phyloP scores from a whole-genome alignment of 2,113 vertebrate genomes.

The Willisornis vidua region DNA sequence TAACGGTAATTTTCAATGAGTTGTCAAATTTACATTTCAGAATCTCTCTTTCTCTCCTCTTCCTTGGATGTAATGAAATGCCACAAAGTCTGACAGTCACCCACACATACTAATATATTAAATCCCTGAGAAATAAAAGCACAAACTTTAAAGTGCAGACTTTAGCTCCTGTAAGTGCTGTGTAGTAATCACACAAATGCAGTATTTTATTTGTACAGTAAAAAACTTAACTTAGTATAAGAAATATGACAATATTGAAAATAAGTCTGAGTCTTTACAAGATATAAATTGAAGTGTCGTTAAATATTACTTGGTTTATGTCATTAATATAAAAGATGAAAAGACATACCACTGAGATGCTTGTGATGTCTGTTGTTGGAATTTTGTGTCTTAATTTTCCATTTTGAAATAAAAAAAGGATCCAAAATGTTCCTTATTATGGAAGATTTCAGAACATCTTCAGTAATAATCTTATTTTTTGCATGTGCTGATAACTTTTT shows the following conservation, averaged over 20 bases:
- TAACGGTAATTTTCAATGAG: neutral
- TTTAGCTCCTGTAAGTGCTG: neutral
- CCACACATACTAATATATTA: neutral
- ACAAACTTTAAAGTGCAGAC: neutral
- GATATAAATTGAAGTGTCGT: neutral
- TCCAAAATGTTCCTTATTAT: neutral
- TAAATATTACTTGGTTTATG: neutral
- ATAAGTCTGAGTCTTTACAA: neutral
- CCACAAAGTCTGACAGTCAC: neutral
- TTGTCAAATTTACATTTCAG: constrained; percentile 38
- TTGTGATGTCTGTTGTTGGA: neutral
- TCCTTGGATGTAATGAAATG: constrained; percentile 1
- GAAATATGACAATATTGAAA: neutral
- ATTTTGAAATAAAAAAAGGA: neutral
- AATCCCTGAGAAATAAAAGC: neutral
- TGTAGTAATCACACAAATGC: neutral
- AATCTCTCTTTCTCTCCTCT: neutral
- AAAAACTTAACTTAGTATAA: neutral
- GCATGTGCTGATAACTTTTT: neutral
- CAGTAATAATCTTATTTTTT: neutral
- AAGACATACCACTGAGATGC: neutral
- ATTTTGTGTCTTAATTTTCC: neutral
- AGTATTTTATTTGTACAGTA: neutral
- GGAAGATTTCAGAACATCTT: neutral
- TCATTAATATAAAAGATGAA: neutral